Percentiles rank a stretch among this genome's conserved stretches.
phyloP scores from a whole-genome alignment of 2,113 vertebrate species.

The Harpagus bidentatus region DNA sequence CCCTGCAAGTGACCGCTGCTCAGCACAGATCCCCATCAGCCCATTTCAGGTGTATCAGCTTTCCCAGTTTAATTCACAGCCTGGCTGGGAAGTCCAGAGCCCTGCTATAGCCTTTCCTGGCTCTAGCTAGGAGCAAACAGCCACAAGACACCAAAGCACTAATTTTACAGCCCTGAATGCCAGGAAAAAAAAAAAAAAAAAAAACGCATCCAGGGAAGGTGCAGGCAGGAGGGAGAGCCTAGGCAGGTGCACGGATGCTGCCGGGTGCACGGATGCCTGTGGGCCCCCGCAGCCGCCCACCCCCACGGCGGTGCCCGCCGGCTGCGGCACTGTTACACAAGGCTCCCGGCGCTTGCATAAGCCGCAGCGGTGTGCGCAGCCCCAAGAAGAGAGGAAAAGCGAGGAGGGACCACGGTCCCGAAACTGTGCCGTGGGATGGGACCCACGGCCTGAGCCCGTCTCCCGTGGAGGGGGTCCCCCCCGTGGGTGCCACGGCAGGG shows the following conservation, averaged over 20 bases:
- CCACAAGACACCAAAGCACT: not conserved
- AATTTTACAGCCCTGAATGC: rapidly evolving
- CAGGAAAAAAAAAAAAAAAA: no score
- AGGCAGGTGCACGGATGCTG: not conserved
- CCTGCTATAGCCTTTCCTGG: not conserved
- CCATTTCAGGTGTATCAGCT: rapidly evolving
- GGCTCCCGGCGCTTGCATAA: not conserved
- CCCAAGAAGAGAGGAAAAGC: not conserved
- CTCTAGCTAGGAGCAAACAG: not conserved
- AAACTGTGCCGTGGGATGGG: not conserved
- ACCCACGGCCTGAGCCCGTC: rapidly evolving
- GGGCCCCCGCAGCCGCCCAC: not conserved
- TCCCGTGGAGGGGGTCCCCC: not conserved
- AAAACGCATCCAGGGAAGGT: not conserved
- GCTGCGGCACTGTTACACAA: not conserved
- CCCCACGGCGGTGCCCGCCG: not conserved
- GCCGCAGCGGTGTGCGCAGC: not conserved
- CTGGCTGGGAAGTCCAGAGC: not conserved
- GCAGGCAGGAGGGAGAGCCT: not conserved
- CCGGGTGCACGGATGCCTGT: not conserved
- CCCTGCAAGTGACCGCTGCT: rapidly evolving
- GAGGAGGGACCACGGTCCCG: not conserved
- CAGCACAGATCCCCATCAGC: rapidly evolving
- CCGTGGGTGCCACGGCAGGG: rapidly evolving
- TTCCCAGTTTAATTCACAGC: not conserved